Evolutionary conservation across 2,113 vertebrate species (phyloP), one percentile per base, ranked within the genome.

Genomic region (Plotosus lineatus): DNA sequence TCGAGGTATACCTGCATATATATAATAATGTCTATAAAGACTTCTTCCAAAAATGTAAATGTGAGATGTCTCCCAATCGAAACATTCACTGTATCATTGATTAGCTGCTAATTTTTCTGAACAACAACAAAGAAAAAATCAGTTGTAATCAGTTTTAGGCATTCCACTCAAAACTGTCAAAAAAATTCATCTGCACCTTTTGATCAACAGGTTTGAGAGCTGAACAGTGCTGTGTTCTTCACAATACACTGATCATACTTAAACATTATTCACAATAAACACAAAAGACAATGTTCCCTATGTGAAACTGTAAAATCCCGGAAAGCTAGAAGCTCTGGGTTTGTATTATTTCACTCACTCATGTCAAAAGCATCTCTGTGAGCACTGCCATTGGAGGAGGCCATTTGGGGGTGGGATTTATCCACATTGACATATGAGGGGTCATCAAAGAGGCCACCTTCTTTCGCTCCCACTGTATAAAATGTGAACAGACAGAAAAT

Each of bases 371-470:
- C 95, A 75, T 98, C 97, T 58, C 95, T 93, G 89, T 98, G 95
- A 7, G 90, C 26, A 0, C 94, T 94, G 81, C 97, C 97, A 1
- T 98, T 99, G 78, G 96, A 88, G 0, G 92, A 87, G 0, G 78
- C 14, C 1, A 73, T 75, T 0, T 85, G 91, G 28, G 89, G 95
- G 74, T 96, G 93, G 1, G 93, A 83, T 87, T 97, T 98, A 84
- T 99, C 96, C 87, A 99, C 96, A 0, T 98, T 99, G 83, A 99
- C 97, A 0, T 99, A 99, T 0, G 97, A 99, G 0, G 97, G 97
- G 83, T 99, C 97, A 56, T 98, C 97, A 2, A 98, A 97, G 55
- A 97, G 90, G 17, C 42, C 92, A 1, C 72, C 85, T 44, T 93
- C 91, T 89, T 94, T 94, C 36, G 87, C 91, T 53, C 92, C 87